A percentile compares a stretch with the other conserved stretches of the same genome.
Conservation (phyloP, 2,797 vertebrate genomes). For the Micromesistius poutassou region DNA sequence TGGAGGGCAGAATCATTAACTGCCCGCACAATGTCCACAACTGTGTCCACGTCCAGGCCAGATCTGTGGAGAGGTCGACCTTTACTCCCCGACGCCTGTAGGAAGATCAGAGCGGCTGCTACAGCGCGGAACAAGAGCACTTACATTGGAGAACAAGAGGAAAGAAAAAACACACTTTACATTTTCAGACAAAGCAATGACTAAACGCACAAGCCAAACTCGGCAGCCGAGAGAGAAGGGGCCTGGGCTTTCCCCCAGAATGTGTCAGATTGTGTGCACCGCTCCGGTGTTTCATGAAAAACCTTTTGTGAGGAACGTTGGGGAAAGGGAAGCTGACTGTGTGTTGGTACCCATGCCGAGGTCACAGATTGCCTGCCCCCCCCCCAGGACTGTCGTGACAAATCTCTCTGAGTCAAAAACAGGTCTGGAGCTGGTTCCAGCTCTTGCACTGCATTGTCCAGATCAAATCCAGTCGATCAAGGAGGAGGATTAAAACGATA, state of each 20-base stretch:
- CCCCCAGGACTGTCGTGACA: background rate
- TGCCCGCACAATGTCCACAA: conserved; percentile 64
- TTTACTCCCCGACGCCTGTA: conserved; percentile 21
- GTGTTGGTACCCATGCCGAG: background rate
- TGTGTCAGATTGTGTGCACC: conserved; percentile 32
- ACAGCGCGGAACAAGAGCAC: conserved; percentile 31
- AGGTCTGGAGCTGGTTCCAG: background rate
- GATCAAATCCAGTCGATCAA: background rate
- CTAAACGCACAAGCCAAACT: background rate
- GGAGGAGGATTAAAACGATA: background rate
- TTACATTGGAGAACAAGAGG: conserved; percentile 30
- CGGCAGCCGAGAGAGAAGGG: background rate
- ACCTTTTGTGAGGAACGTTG: background rate
- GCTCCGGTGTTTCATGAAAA: conserved; percentile 15
- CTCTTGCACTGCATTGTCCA: background rate
- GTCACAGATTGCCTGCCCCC: background rate
- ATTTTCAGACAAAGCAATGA: background rate
- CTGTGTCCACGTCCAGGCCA: conserved; percentile 65
- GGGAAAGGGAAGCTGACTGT: background rate
- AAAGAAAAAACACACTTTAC: background rate
- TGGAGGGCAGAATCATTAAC: conserved; percentile 69
- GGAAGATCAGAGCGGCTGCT: conserved; percentile 47
- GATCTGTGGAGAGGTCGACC: conserved; percentile 62
- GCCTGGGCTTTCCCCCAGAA: conserved; percentile 3
- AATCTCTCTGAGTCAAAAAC: background rate